Percentiles rank a stretch among this genome's conserved stretches.
Conservation (phyloP, 92 coral and sea anemone species). For the Phenganax stokvisi region DNA sequence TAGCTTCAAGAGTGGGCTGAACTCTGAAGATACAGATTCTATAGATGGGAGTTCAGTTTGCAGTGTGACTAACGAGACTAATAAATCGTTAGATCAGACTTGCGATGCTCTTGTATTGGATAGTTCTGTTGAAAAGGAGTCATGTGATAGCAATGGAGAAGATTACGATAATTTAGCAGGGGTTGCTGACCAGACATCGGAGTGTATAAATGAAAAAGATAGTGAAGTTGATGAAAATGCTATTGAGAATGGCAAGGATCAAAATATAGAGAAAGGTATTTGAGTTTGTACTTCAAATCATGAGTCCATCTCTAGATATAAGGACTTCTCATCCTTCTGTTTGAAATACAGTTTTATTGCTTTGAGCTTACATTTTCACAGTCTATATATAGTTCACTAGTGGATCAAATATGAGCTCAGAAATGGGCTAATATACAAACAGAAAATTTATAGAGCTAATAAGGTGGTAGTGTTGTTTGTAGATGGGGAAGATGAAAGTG, state of each 20-base stretch:
- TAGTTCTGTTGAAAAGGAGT: not conserved
- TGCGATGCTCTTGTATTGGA: conserved; percentile 2
- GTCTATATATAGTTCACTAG: no score
- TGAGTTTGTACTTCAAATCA: not conserved
- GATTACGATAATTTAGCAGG: not conserved
- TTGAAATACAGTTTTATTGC: not conserved
- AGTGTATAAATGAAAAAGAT: conserved; percentile 9
- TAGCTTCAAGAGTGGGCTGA: conserved; percentile 11
- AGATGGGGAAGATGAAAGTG: conserved; percentile 24
- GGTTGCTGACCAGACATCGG: not conserved
- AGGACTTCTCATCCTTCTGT: not conserved
- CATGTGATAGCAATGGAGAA: not conserved
- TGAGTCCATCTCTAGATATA: not conserved
- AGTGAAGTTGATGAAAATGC: conserved; percentile 4
- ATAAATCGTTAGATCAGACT: conserved; percentile 7
- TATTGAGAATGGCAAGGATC: not conserved
- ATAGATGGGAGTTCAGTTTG: conserved; percentile 20
- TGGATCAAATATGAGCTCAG: no score
- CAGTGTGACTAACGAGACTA: conserved; percentile 6
- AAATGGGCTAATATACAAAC: no score
- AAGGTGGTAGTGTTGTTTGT: conserved; percentile 1
- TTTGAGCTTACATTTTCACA: not conserved
- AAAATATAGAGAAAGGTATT: not conserved
- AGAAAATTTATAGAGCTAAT: no score
- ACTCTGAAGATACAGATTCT: conserved; percentile 27